These are phyloP conservation scores for Chromis chromis DNA, from an alignment of 2,797 vertebrate genomes.

Conservation along the genomic window DNA sequence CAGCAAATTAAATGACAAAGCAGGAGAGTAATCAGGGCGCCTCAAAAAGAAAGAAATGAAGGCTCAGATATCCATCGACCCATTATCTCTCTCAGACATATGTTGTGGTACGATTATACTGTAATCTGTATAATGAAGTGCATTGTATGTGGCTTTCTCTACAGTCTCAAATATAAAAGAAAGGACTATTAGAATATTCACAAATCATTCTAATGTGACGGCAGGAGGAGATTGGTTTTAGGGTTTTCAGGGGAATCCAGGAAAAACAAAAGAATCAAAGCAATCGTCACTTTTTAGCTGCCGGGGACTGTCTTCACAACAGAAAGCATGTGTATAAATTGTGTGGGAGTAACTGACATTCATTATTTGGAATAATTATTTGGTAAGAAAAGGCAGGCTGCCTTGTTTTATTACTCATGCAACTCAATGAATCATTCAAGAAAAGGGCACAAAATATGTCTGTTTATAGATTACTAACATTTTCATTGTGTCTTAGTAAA, in stretches of 20 bases:
- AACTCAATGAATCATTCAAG: conserved; percentile 26
- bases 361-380: conserved; percentile 9
- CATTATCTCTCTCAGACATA: conserved; percentile 8
- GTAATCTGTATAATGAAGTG: neutral
- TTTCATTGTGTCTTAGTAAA: too few relatives aligned
- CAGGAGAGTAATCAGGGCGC: neutral
- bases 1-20: neutral
- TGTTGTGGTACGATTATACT: neutral
- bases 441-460: neutral
- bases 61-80: neutral
- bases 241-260: neutral
- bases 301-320: neutral
- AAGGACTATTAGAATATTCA: neutral
- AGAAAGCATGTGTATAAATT: neutral
- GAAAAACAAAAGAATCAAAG: neutral
- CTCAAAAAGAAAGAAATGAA: conserved; percentile 4
- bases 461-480: neutral
- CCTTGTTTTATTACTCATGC: conserved; percentile 12
- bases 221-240: conserved; percentile 9
- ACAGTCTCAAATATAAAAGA: conserved; percentile 11
- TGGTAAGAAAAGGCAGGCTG: neutral
- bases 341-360: conserved; percentile 11
- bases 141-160: neutral
- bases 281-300: neutral
- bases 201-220: neutral